Evolutionary conservation across 2,113 vertebrate genomes (phyloP).

Genomic region (Epinephelus cyanopodus): DNA sequence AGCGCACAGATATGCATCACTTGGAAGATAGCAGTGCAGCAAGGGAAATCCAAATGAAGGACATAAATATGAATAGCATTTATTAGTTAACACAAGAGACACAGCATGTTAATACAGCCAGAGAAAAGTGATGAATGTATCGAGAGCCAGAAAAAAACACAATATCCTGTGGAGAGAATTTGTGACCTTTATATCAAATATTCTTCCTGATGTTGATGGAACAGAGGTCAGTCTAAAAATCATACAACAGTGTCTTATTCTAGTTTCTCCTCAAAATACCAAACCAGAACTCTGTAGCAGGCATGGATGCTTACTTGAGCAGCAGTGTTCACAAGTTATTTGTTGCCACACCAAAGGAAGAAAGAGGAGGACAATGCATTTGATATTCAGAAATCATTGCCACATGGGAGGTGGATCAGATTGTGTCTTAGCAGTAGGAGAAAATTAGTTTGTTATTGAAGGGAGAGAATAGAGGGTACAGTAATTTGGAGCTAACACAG

Average conservation of each 20-base stretch:
- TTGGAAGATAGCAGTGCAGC: constrained; percentile 8
- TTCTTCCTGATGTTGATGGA: not conserved
- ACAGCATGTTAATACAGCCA: not conserved
- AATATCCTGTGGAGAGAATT: not conserved
- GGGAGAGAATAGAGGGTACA: not conserved
- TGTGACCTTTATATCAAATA: not conserved
- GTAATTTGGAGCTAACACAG: constrained; percentile 25
- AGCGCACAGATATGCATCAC: constrained; percentile 48
- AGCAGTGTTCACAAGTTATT: constrained; percentile 13
- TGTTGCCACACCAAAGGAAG: constrained; percentile 30
- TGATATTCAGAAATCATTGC: constrained; percentile 56
- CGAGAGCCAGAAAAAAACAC: not conserved
- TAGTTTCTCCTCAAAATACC: not conserved
- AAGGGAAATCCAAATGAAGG: constrained; percentile 33
- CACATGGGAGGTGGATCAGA: constrained; percentile 28
- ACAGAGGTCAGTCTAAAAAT: not conserved
- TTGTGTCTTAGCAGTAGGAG: constrained; percentile 7
- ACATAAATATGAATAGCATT: constrained; percentile 20
- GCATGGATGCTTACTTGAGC: not conserved
- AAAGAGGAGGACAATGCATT: constrained; percentile 1
- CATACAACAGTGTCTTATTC: not conserved
- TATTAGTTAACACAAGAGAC: constrained; percentile 18
- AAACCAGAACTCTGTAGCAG: not conserved
- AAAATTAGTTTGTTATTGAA: constrained; percentile 42
- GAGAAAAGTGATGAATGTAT: constrained; percentile 6